Evolutionary conservation across 2,888 invertebrate species (phyloP), one percentile per base, ranked within the genome.

Genomic region (Drosophila diplacantha): DNA sequence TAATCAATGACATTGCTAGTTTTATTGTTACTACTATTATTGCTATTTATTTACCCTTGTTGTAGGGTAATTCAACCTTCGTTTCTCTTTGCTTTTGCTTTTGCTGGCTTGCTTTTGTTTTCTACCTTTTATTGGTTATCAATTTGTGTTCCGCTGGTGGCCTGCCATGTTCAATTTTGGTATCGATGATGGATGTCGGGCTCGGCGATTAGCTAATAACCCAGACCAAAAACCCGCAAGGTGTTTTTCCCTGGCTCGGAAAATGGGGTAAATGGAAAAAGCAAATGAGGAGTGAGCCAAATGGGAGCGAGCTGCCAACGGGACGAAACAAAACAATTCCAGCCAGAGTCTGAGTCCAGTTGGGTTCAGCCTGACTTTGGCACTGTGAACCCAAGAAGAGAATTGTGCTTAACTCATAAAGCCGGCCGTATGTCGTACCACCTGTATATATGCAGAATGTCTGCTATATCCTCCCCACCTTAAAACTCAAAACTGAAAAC

Each of bases 101-200:
- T 31, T 5, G 44, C 44, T 31, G 18, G 26, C 16, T 0, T 43
- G 5, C 16, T 35, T 20, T 53, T 38, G 18, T 41, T 12, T 31
- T 16, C 9, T 12, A 4, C 20, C 18, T 38, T 54, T 43, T 54
- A 49, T 61, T 47, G 53, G 26, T 53, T 53, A 61, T 59, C 56
- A 57, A 60, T 57, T 47, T 39, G 32, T 22, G 38, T 47, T 47
- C 14, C 37, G 57, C 39, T 41, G 47, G 34, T 41, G 51, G 43
- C 31, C 18, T 50, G 34, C 39, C 29, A 47, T 68, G 62, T 62
- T 56, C 62, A 65, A 54, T 68, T 68, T 70, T 50, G 39, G 41
- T 53, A 67, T 71, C 73, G 54, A 69, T 76, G 75, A 79, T 79
- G 65, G 56, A 77, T 76, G 77, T 76, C 56, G 65, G 65, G 51